phyloP scores from a whole-genome alignment of 2,113 vertebrate genomes.

The Urocitellus parryii region DNA sequence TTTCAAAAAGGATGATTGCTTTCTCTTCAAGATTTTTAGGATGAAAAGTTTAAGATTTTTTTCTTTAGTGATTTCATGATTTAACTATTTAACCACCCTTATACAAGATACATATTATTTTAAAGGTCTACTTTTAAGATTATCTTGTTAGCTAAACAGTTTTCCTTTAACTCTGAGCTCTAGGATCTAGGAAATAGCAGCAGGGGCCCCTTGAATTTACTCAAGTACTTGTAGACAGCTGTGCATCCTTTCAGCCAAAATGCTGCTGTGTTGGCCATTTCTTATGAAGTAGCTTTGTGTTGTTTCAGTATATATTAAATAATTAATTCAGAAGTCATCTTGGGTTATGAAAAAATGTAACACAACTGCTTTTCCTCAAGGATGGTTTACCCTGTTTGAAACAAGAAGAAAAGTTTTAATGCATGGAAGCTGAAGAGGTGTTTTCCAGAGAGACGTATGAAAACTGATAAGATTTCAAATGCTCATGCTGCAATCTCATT shows the following conservation, averaged over 20 bases:
- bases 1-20: not conserved
- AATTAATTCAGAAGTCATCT: conserved; percentile 22
- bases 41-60: not conserved
- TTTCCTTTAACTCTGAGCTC: conserved; percentile 20
- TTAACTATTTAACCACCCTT: not conserved
- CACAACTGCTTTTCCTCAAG: not conserved
- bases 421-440: not conserved
- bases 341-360: conserved; percentile 33
- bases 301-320: conserved; percentile 25
- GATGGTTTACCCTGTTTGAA: not conserved
- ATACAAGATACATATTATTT: not conserved
- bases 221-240: not conserved
- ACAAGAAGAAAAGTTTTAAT: not conserved
- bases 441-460: not conserved
- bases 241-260: not conserved
- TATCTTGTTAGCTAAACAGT: not conserved
- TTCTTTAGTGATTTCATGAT: not conserved
- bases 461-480: conserved; percentile 8
- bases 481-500: not conserved
- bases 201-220: not conserved
- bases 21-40: not conserved
- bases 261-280: not conserved
- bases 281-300: not conserved
- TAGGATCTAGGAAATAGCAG: not conserved
- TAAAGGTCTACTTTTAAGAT: not conserved